A percentile compares a stretch with the other conserved stretches of the same genome.
Evolutionary conservation across 2,797 vertebrate species (phyloP).

Genomic region (Xenops minutus): DNA sequence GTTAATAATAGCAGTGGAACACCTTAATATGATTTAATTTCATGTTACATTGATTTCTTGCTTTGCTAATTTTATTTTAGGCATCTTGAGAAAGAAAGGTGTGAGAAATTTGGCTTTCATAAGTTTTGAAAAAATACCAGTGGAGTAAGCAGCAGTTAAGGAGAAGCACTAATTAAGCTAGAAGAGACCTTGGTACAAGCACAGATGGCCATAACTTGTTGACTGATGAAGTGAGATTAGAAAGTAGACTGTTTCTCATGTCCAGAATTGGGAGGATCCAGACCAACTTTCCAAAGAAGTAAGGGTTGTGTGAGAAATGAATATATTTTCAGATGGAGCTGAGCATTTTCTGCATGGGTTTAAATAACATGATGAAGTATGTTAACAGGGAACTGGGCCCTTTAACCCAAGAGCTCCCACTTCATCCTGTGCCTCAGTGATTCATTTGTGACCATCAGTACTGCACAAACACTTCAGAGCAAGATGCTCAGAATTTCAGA

Average conservation of each 20-base stretch:
- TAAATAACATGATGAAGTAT: not conserved
- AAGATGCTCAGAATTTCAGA: not conserved
- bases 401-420: not conserved
- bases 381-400: not conserved
- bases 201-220: not conserved
- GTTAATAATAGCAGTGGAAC: not conserved
- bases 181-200: not conserved
- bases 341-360: not conserved
- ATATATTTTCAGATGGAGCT: not conserved
- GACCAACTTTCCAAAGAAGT: slow-evolving; percentile 11
- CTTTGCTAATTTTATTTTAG: not conserved
- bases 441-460: not conserved
- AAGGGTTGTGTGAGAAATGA: slow-evolving; percentile 3
- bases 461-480: not conserved
- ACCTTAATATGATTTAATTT: not conserved
- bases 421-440: not conserved
- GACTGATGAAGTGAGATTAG: slow-evolving; percentile 29
- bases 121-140: not conserved
- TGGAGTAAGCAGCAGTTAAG: not conserved
- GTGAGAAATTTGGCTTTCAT: not conserved
- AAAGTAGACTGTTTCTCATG: not conserved
- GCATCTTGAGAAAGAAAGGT: not conserved
- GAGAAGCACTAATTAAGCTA: not conserved
- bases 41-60: not conserved
- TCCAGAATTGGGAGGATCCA: not conserved